These are phyloP conservation scores for Labroides dimidiatus DNA, from an alignment of 2,797 vertebrate genomes.

Conservation along the genomic window DNA sequence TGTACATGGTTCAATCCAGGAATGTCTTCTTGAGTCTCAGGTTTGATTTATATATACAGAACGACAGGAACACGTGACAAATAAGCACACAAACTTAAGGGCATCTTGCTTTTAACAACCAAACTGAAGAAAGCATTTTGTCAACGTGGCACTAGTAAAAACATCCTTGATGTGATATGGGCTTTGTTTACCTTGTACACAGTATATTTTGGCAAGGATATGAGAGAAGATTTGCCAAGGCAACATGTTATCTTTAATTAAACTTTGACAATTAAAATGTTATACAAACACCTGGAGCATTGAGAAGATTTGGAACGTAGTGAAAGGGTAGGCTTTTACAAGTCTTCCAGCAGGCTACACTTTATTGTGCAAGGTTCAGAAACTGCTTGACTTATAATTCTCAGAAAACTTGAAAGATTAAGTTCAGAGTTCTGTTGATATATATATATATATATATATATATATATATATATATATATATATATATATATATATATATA, in stretches of 20 bases:
- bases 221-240: neutral
- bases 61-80: neutral
- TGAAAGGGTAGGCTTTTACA: no score
- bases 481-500: no score
- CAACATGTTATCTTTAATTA: neutral
- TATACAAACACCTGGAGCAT: neutral
- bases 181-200: neutral
- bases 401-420: no score
- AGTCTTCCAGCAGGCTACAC: no score
- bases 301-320: conserved; percentile 10
- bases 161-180: neutral
- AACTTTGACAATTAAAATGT: conserved; percentile 13
- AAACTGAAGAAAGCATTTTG: conserved; percentile 2
- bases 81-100: conserved; percentile 31
- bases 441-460: no score
- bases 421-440: no score
- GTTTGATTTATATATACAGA: conserved; percentile 29
- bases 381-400: no score
- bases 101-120: neutral
- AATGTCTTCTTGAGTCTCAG: neutral
- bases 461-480: no score
- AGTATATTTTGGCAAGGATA: conserved; percentile 1
- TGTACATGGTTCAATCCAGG: neutral
- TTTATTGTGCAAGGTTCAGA: no score
- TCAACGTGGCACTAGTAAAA: conserved; percentile 17